Evolutionary conservation across 1,140 invertebrate species (phyloP), one percentile per base, ranked within the genome.

Genomic region (Watersipora subatra): DNA sequence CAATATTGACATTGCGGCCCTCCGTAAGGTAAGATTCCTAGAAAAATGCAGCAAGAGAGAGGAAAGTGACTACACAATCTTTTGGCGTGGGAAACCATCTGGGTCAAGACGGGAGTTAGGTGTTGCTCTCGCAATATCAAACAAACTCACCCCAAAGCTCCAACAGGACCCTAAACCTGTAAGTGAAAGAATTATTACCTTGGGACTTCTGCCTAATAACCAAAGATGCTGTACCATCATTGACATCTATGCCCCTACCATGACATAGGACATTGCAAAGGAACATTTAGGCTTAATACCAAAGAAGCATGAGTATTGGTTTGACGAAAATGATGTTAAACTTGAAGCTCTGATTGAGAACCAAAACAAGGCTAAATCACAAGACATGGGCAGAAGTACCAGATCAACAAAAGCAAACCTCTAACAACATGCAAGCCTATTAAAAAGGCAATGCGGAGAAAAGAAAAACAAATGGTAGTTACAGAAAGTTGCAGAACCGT

Each of bases 401-500:
- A 46, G 34, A n/a, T 46, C 34, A 7, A 46, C 34, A 12, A 46
- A 46, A 46, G 34, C 34, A 12, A 46, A 46, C 7, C 34, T 46
- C 7, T n/a, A n/a, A 46, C 34, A 46, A 12, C 34, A 46, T 46
- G n/a, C 7, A 12, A 46, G 34, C 7, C n/a, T 46, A 46, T n/a
- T 68, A 1, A 61, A 68, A 27, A 57, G 2, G 12, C 25, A 67
- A 65, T 57, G 62, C 1, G 2, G 64, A 7, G 1, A 55, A 27
- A 65, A 66, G 56, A 58, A 69, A 55, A 30, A 68, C 62, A 2
- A 1, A 26, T 67, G 63, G 69, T 58, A 64, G 19, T 58, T 61
- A 27, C 28, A 61, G 7, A 68, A 70, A 27, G 63, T 64, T 7
- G 63, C 67, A 17, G 66, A 70, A 34, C 67, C 66, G 27, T 68